phyloP scores from a whole-genome alignment of 92 coral and sea anemone genomes.

The Montipora capitata region DNA sequence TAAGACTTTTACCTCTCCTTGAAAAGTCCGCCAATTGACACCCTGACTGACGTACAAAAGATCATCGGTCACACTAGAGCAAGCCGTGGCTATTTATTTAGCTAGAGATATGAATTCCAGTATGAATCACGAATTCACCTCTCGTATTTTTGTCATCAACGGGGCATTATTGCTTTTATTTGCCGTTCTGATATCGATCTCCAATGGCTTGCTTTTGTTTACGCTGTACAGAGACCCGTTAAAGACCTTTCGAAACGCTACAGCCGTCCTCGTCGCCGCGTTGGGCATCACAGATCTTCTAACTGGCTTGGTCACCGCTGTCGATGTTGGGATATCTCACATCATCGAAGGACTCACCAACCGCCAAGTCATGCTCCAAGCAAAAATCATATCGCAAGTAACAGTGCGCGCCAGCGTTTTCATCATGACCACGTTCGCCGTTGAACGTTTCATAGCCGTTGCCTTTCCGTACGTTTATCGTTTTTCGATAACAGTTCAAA shows the following conservation, averaged over 20 bases:
- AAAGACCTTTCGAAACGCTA: conserved; percentile 68
- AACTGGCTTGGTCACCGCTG: conserved; percentile 74
- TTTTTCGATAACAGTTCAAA: conserved; percentile 24
- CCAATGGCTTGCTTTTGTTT: conserved; percentile 60
- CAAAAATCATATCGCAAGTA: conserved; percentile 71
- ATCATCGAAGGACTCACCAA: conserved; percentile 40
- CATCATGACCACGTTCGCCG: conserved; percentile 64
- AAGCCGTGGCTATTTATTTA: too few relatives aligned
- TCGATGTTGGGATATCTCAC: conserved; percentile 66
- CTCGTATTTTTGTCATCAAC: conserved; percentile 33
- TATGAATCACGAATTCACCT: conserved; percentile 30
- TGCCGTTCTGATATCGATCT: conserved; percentile 44
- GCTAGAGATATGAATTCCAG: conserved; percentile 12
- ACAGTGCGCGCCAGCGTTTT: conserved; percentile 64
- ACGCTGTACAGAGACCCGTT: conserved; percentile 67
- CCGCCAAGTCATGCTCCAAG: conserved; percentile 38
- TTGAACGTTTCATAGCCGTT: conserved; percentile 74
- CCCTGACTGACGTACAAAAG: too few relatives aligned
- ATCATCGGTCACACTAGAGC: too few relatives aligned
- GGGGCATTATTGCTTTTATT: conserved; percentile 62
- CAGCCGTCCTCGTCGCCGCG: conserved; percentile 66
- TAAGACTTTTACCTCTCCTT: too few relatives aligned
- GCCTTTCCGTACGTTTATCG: conserved; percentile 76
- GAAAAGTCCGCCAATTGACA: too few relatives aligned
- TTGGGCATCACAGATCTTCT: conserved; percentile 71